Percentiles rank a stretch among this genome's conserved stretches.
These are phyloP conservation scores for Taenaris catops DNA, from an alignment of 2,888 invertebrate genomes.

Conservation along the genomic window DNA sequence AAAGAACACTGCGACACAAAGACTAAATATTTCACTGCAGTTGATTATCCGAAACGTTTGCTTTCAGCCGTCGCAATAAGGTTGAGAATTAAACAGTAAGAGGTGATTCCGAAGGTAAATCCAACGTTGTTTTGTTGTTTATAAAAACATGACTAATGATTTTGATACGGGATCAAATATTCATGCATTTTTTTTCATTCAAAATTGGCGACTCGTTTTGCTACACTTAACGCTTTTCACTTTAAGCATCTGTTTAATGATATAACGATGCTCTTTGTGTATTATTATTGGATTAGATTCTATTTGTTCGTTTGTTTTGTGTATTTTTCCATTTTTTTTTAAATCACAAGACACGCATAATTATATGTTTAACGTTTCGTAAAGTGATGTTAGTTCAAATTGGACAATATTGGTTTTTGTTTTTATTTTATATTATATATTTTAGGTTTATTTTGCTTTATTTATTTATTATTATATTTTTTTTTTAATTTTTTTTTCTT, in stretches of 20 bases:
- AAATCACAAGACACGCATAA: too few species aligned
- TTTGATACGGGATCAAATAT: conserved; percentile 74
- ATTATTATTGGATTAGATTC: conserved; percentile 28
- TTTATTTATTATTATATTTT: too few species aligned
- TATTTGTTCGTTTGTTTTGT: conserved; percentile 25
- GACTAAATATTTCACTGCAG: conserved; percentile 22
- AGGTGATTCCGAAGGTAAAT: neutral
- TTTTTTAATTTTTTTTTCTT: too few species aligned
- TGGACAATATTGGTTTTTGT: too few species aligned
- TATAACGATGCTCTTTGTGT: conserved; percentile 48
- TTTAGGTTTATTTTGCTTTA: too few species aligned
- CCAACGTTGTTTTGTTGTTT: conserved; percentile 19
- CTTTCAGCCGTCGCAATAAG: conserved; percentile 26
- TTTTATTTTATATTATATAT: too few species aligned
- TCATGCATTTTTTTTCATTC: conserved; percentile 70
- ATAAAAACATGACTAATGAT: conserved; percentile 77
- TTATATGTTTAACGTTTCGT: too few species aligned
- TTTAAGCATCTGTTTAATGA: conserved; percentile 67
- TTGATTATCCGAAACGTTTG: conserved; percentile 10
- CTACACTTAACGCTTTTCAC: conserved; percentile 73
- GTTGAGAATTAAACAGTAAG: conserved; percentile 25
- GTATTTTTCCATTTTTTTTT: too few species aligned
- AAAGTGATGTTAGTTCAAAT: too few species aligned
- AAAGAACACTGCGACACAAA: conserved; percentile 51
- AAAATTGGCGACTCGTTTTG: conserved; percentile 56